Evolutionary conservation across 2,888 invertebrate species (phyloP).

Genomic region (Macrosiphum euphorbiae): DNA sequence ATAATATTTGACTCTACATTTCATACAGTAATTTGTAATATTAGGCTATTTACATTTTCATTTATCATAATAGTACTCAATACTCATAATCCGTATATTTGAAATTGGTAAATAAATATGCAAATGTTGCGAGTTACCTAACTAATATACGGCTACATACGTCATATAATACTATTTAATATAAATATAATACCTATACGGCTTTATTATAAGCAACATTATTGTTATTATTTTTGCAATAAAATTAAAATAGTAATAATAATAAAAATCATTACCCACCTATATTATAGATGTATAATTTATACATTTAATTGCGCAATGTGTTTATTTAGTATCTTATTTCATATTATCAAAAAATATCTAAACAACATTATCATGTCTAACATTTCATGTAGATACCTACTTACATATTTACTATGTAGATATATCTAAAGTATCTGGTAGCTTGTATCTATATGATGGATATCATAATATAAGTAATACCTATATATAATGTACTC

Average conservation of each 20-base stretch:
- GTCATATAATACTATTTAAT: not conserved
- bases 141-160: no score
- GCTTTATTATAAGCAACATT: not conserved
- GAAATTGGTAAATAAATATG: not conserved
- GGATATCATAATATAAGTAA: not conserved
- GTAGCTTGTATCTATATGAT: not conserved
- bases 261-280: not conserved
- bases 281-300: not conserved
- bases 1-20: constrained; percentile 28
- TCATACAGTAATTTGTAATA: no score
- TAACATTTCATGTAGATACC: not conserved
- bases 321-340: constrained; percentile 1
- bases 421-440: not conserved
- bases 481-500: not conserved
- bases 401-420: not conserved
- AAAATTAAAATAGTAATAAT: not conserved
- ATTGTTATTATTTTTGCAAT: not conserved
- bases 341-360: not conserved
- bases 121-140: not conserved
- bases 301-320: not conserved
- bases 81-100: not conserved
- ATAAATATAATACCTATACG: not conserved
- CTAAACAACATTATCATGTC: no score
- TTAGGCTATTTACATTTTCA: no score
- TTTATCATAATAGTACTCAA: not conserved